A percentile compares a stretch with the other conserved stretches of the same genome.
These are phyloP conservation scores for Macroteleia sp. DNA, from an alignment of 2,888 invertebrate species.

Conservation along the genomic window DNA sequence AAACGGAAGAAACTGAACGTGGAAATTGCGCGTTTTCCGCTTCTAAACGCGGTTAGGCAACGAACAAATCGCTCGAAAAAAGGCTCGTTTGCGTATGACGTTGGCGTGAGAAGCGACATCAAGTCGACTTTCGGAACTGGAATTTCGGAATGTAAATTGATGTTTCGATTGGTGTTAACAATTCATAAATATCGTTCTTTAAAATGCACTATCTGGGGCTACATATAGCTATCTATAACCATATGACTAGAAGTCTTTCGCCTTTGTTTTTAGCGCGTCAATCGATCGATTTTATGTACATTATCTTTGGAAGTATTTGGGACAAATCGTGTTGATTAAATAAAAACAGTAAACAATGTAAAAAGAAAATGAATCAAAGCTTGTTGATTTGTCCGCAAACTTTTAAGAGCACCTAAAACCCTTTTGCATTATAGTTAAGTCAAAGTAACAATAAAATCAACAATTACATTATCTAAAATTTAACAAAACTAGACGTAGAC, in stretches of 20 bases:
- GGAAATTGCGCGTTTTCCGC: constrained; percentile 32
- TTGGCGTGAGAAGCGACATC: too few relatives aligned
- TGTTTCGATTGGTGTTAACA: too few relatives aligned
- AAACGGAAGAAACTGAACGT: constrained; percentile 41
- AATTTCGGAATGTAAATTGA: constrained; percentile 17
- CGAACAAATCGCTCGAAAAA: constrained; percentile 13
- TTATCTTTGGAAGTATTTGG: constrained; percentile 27
- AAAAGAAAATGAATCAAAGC: too few relatives aligned
- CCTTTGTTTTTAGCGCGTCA: neutral
- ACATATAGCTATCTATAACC: constrained; percentile 56
- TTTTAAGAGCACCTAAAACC: too few relatives aligned
- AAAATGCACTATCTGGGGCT: constrained; percentile 13
- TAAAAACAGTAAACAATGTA: neutral
- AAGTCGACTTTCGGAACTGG: constrained; percentile 35
- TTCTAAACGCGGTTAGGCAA: constrained; percentile 36
- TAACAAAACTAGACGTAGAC: neutral
- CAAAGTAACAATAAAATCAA: constrained; percentile 9
- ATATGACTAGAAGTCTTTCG: constrained; percentile 30
- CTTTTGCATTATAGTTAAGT: too few relatives aligned
- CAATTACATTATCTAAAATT: neutral
- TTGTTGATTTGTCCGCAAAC: neutral
- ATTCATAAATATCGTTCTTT: neutral
- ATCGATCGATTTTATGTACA: constrained; percentile 33
- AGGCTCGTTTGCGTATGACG: neutral
- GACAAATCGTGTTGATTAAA: constrained; percentile 15